Percentiles rank a stretch among this genome's conserved stretches.
phyloP scores from a whole-genome alignment of 2,113 vertebrate genomes.

The Coreoperca whiteheadi region DNA sequence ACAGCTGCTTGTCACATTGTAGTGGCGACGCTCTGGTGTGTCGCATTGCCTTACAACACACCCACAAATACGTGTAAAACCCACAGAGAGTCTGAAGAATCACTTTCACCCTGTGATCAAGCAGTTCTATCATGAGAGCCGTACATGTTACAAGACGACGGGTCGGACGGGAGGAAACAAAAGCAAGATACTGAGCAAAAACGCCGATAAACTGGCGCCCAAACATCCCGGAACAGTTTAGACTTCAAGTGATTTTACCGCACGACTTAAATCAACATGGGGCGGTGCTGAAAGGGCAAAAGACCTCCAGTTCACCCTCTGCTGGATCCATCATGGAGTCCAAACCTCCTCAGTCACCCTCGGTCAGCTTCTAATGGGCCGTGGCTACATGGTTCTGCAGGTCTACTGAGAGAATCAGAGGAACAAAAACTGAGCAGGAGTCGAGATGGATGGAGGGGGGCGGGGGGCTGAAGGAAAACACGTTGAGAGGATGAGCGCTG shows the following conservation, averaged over 20 bases:
- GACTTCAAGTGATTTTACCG: neutral
- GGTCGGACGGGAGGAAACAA: neutral
- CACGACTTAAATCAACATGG: neutral
- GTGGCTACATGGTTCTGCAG: too few species aligned
- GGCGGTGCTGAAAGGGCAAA: neutral
- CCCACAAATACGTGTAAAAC: too few species aligned
- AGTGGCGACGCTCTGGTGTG: too few species aligned
- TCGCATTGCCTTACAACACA: too few species aligned
- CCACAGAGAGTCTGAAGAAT: neutral
- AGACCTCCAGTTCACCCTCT: neutral
- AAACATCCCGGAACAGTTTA: neutral
- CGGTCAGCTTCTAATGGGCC: neutral
- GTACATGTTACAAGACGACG: neutral
- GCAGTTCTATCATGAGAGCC: neutral
- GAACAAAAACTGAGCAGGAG: neutral
- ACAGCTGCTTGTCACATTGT: neutral
- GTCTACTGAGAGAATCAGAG: neutral
- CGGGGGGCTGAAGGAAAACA: neutral
- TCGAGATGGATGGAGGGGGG: neutral
- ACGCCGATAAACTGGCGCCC: too few species aligned
- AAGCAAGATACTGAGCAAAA: neutral
- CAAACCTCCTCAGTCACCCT: constrained; percentile 15
- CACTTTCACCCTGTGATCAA: neutral
- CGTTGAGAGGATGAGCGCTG: neutral
- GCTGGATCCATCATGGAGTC: neutral